Evolutionary conservation across 2,888 invertebrate genomes (phyloP), one percentile per base, ranked within the genome.

Genomic region (Coelogynopora nodosa): DNA sequence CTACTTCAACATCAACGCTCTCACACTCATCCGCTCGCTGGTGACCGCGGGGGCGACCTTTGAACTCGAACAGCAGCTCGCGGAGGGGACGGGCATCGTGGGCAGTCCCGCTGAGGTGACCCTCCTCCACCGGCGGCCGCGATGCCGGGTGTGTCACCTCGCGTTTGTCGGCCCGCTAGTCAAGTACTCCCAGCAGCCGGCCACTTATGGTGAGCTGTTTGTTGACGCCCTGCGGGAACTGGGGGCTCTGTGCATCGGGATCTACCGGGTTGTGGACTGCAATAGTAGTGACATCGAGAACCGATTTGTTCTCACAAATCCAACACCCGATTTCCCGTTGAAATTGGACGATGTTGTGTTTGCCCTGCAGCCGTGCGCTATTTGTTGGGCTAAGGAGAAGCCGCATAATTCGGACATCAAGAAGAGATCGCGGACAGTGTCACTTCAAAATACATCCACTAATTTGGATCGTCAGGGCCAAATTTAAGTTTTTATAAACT

Each of bases 1-100:
- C 88, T 99, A 99, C 93, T 99, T 99, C 94, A 99, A 99, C 94
- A 99, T 99, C 94, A 99, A 99, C 93, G 99, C 99, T 93, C 94
- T 99, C 93, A 99, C 99, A 88, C 93, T 99, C 91, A 99, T 99
- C 92, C 94, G 99, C 91, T 99, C 99, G 88, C 93, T 99, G 91
- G 99, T 99, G 91, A 99, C 99, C 90, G 99, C 99, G 90, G 99
- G 99, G 89, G 99, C 99, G 88, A 99, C 99, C 88, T 99, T 99
- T 5, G 99, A 99, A 93, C 93, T 99, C 91, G 99, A 99, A 93
- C 94, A 99, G 90, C 99, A 99, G 91, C 94, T 99, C 90, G 99
- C 99, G 0, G 99, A 99, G 93, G 98, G 99, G 88, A 98, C 98
- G 83, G 99, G 99, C 82, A 94, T 99, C 89, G 94, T 98, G 89